Evolutionary conservation across 2,113 vertebrate genomes (phyloP).

Genomic region (Rhinopomastus cyanomelas): DNA sequence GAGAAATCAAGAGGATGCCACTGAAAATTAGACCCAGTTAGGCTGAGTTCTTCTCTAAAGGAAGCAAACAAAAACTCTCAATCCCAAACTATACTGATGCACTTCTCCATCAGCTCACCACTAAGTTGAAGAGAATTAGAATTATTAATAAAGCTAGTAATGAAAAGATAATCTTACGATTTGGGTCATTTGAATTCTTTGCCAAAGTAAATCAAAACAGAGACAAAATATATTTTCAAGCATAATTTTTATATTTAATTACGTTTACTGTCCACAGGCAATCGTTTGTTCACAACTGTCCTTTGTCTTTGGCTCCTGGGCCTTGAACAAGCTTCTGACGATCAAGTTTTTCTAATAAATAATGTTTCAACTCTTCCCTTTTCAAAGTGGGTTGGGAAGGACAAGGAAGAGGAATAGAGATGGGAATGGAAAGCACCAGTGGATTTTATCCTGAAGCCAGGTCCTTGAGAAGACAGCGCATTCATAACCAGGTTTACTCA

Average conservation of each 20-base stretch:
- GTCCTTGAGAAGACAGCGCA: background rate
- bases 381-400: background rate
- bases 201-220: background rate
- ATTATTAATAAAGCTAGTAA: background rate
- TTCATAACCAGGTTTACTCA: background rate
- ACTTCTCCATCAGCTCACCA: background rate
- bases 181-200: background rate
- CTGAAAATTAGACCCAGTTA: slow-evolving; percentile 25
- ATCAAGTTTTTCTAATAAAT: background rate
- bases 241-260: background rate
- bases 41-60: slow-evolving; percentile 23
- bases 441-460: background rate
- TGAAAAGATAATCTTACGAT: background rate
- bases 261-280: background rate
- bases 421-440: background rate
- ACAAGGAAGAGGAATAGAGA: background rate
- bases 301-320: background rate
- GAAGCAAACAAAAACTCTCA: background rate
- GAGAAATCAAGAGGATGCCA: slow-evolving; percentile 53
- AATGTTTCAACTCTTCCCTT: background rate
- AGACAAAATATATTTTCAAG: background rate
- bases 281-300: background rate
- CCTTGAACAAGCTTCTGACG: background rate
- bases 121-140: background rate
- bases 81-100: background rate